Conservation (phyloP, 2,113 vertebrate genomes). For the Muscicapa adusta region DNA sequence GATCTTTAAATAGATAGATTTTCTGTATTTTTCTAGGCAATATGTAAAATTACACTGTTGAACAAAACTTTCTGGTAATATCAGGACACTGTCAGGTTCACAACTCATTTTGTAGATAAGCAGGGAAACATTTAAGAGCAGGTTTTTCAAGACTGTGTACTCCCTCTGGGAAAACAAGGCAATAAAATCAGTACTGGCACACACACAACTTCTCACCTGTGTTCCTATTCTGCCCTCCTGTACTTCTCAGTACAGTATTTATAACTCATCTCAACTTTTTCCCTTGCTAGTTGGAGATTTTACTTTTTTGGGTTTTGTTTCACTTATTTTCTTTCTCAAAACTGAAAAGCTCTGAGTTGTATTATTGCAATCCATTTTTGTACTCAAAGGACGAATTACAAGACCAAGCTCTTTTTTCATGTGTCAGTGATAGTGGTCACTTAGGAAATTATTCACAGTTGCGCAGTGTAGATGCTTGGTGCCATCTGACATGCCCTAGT, state of each 20-base stretch:
- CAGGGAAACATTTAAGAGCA: not conserved
- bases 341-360: not conserved
- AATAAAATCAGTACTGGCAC: not conserved
- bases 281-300: not conserved
- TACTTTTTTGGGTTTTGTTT: not conserved
- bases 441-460: not conserved
- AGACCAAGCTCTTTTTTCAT: not conserved
- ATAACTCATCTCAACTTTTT: not conserved
- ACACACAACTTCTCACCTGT: not conserved
- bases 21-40: not conserved
- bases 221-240: not conserved
- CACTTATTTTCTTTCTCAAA: not conserved
- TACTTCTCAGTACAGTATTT: not conserved
- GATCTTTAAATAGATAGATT: not conserved
- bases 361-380: not conserved
- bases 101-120: not conserved
- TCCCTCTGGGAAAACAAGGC: not conserved
- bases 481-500: not conserved
- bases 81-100: not conserved
- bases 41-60: not conserved
- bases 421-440: not conserved
- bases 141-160: not conserved
- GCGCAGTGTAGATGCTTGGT: not conserved
- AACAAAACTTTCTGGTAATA: not conserved
- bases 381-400: not conserved